Evolutionary conservation across 1,140 invertebrate genomes (phyloP).

Genomic region (Anastatus disparis): DNA sequence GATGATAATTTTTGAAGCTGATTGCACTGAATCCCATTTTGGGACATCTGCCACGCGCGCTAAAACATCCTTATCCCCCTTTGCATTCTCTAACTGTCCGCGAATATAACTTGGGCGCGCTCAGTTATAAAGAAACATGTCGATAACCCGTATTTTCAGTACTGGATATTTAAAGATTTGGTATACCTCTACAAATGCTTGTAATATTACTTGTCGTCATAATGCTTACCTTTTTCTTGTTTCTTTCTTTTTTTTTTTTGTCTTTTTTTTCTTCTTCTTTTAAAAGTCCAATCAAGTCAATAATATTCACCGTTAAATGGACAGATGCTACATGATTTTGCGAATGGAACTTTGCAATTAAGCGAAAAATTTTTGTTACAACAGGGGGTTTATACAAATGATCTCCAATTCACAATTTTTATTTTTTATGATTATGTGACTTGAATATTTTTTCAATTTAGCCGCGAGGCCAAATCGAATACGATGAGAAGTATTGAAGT

Average conservation of each 20-base stretch:
- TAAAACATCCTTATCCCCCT: too few relatives aligned
- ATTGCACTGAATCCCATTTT: conserved; percentile 12
- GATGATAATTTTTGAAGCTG: conserved; percentile 22
- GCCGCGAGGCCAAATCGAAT: too few relatives aligned
- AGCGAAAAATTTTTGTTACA: too few relatives aligned
- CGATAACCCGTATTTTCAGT: conserved; percentile 13
- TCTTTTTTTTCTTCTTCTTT: not conserved
- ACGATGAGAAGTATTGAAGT: too few relatives aligned
- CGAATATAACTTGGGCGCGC: not conserved
- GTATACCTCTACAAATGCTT: conserved; percentile 9
- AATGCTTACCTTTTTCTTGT: not conserved
- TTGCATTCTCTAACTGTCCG: not conserved
- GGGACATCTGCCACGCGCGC: conserved; percentile 25
- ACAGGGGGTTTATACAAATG: too few relatives aligned
- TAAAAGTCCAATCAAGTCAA: not conserved
- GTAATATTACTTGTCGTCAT: conserved; percentile 12
- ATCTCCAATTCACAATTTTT: too few relatives aligned
- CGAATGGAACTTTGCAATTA: not conserved
- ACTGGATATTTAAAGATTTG: not conserved
- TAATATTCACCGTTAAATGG: conserved; percentile 24
- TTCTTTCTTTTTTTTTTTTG: not conserved
- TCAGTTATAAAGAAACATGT: not conserved
- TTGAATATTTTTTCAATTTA: too few relatives aligned
- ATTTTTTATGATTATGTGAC: too few relatives aligned
- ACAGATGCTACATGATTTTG: conserved; percentile 8